phyloP scores from a whole-genome alignment of 2,888 invertebrate genomes.

The Apamea epomidion region DNA sequence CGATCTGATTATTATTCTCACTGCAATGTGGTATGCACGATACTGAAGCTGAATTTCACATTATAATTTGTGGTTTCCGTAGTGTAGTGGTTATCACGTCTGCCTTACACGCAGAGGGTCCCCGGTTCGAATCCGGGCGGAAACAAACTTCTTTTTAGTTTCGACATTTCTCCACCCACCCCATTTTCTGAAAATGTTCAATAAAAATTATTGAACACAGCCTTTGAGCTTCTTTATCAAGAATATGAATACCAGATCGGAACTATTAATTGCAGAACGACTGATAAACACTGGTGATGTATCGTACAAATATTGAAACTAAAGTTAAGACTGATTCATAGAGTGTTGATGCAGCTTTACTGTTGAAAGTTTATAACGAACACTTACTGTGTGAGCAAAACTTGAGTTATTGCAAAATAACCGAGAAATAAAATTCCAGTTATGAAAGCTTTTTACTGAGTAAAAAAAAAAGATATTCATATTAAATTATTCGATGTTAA shows the following conservation, averaged over 20 bases:
- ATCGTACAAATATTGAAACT: neutral
- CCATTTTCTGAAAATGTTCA: neutral
- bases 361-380: neutral
- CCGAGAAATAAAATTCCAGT: neutral
- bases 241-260: neutral
- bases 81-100: constrained; percentile 98
- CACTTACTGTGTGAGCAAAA: neutral
- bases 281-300: neutral
- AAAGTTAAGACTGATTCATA: neutral
- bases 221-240: neutral
- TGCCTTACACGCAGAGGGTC: constrained; percentile 98
- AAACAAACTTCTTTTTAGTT: constrained; percentile 87
- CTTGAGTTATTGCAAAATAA: neutral
- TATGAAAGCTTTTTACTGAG: neutral
- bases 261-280: neutral
- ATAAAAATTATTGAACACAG: neutral
- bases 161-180: neutral
- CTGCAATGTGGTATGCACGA: neutral
- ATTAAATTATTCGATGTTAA: neutral
- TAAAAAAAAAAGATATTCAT: neutral
- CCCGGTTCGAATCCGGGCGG: constrained; percentile 97
- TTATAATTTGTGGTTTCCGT: constrained; percentile 92
- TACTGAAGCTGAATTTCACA: neutral
- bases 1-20: neutral
- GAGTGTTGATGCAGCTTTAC: neutral